Percentiles rank a stretch among this genome's conserved stretches.
These are phyloP conservation scores for Calonectris borealis DNA, from an alignment of 2,113 vertebrate species.

Conservation along the genomic window DNA sequence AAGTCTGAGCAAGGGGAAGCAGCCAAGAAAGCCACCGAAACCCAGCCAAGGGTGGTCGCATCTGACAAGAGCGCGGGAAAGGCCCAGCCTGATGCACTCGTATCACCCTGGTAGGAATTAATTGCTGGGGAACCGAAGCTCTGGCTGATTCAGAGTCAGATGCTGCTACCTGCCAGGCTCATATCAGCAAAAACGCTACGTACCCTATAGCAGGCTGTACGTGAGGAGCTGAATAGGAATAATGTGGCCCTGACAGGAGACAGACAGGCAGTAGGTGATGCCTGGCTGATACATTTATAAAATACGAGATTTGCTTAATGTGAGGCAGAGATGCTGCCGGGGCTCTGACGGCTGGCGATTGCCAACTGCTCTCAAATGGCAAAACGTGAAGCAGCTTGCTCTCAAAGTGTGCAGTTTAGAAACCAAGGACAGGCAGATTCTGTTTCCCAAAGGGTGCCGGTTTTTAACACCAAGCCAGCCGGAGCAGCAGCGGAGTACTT, in stretches of 20 bases:
- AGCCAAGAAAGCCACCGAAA: neutral
- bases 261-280: neutral
- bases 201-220: accelerated
- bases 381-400: neutral
- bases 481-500: neutral
- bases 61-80: accelerated
- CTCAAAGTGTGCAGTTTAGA: accelerated
- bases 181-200: neutral
- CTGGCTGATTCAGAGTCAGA: neutral
- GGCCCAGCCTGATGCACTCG: neutral
- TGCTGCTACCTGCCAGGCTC: neutral
- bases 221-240: accelerated
- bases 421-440: neutral
- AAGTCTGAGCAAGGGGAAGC: neutral
- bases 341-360: neutral
- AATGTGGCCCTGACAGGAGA: neutral
- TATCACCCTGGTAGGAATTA: neutral
- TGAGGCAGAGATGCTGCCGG: neutral
- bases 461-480: neutral
- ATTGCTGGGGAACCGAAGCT: neutral
- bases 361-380: neutral
- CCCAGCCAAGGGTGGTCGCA: neutral
- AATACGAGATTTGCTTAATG: neutral
- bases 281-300: neutral
- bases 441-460: neutral